Base-by-base conservation (phyloP, 2,888 invertebrate species). In the Serrognathus titanus region DNA sequence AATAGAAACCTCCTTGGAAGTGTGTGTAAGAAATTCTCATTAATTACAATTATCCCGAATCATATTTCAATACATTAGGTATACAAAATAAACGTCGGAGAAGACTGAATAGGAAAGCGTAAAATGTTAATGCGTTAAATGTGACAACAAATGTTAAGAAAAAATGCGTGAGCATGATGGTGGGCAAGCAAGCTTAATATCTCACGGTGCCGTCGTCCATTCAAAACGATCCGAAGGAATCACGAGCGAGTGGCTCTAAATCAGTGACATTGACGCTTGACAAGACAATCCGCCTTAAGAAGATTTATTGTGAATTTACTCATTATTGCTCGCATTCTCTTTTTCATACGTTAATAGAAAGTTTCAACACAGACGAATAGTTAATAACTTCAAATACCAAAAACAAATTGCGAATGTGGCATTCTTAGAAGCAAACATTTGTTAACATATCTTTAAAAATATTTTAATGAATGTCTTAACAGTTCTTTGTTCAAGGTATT, bases 181-280 rank as follows among this genome's bases (percentile, higher is more conserved):
- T 46, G 39, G 46, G 20, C 38, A 47, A 24, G 37, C 31, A 31
- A 10, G 37, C 46, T 46, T 47, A 53, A 24, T 53, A 49, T 48
- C 48, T 40, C 48, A 57, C 41, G 52, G 20, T 51, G 41, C 52
- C 43, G 31, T 24, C 39, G 57, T 48, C 52, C 48, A 52, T 57
- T 57, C 52, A 52, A 41, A 43, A 16, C 38, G 43, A 36, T 41
- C 10, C 39, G 51, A 16, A 57, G 59, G 59, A 59, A 57, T 59
- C 53, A 59, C 59, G 59, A 59, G 31, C 40, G 54, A 57, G 50
- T 50, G 53, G 47, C 40, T 51, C 49, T 48, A 57, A 59, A 57
- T 57, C 51, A 49, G 49, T 57, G 59, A 54, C 59, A 57, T 51
- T 53, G 59, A 59, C 53, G 59, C 57, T 53, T 48, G 57, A 59